A percentile compares a stretch with the other conserved stretches of the same genome.
Conservation (phyloP, 2,113 vertebrate genomes). For the Menidia beryllina region DNA sequence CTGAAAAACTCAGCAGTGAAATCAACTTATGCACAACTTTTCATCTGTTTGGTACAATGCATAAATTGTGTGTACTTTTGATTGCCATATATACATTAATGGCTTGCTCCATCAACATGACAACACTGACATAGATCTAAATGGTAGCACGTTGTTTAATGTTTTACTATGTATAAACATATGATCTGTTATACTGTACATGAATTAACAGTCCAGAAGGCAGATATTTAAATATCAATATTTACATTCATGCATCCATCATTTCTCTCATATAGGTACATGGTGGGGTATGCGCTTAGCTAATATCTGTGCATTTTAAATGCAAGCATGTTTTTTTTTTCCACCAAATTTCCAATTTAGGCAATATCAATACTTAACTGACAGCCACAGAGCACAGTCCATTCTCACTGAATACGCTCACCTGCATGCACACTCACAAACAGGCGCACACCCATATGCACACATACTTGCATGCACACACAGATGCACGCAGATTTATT, state of each 20-base stretch:
- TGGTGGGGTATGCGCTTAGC: slow-evolving; percentile 79
- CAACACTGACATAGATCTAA: slow-evolving; percentile 79
- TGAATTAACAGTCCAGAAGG: slow-evolving; percentile 87
- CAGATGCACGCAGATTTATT: slow-evolving; percentile 52
- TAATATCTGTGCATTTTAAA: slow-evolving; percentile 75
- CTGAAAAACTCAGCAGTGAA: slow-evolving; percentile 89
- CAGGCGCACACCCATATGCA: slow-evolving; percentile 30
- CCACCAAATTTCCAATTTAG: slow-evolving; percentile 75
- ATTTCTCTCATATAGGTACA: slow-evolving; percentile 83
- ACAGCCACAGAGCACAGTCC: slow-evolving; percentile 68
- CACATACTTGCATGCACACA: slow-evolving; percentile 21
- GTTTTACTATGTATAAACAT: slow-evolving; percentile 82
- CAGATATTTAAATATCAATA: slow-evolving; percentile 86
- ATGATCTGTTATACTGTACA: slow-evolving; percentile 82
- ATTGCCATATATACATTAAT: slow-evolving; percentile 85
- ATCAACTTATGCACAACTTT: slow-evolving; percentile 82
- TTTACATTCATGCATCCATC: slow-evolving; percentile 95
- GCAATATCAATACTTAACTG: slow-evolving; percentile 55
- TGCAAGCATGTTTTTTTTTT: slow-evolving; percentile 76
- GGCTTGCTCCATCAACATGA: slow-evolving; percentile 88
- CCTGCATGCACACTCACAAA: slow-evolving; percentile 70
- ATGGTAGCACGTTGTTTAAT: slow-evolving; percentile 84
- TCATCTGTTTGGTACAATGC: slow-evolving; percentile 85
- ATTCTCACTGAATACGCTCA: slow-evolving; percentile 69
- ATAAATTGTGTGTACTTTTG: slow-evolving; percentile 84